Base-by-base conservation (phyloP, 2,113 vertebrate species). In the Tinamus guttatus region DNA sequence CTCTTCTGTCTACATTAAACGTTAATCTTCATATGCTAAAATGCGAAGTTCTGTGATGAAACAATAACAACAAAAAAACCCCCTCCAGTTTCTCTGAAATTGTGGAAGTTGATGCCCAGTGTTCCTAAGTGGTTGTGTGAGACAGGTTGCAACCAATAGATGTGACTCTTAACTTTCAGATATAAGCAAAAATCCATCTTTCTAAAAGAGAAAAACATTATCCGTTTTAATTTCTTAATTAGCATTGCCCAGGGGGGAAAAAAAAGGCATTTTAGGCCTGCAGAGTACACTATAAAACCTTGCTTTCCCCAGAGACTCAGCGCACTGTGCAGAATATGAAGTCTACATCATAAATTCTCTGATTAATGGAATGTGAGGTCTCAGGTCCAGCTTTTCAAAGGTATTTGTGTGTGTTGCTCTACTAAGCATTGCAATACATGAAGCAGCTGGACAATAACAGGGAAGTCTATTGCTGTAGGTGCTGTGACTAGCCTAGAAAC, bases 11-110 rank as follows among this genome's bases (percentile, higher is more conserved):
- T 59, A 62, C 2, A 1, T 45, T 52, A 87, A 41, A 7, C 36
- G 89, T 67, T 75, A 68, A 62, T 45, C 16, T 54, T 75, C 4
- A 40, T 60, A 64, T 74, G 18, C 3, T 54, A 22, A 52, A 21
- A 11, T 77, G 16, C 24, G 52, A 43, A 27, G 5, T 12, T 84
- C 20, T 94, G 7, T 62, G 47, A 9, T 59, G n/a, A 2, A 13
- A 49, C 49, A 49, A 49, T 20, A 49, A 49, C 47, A 49, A 49
- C 21, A 38, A 9, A 28, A 3, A 58, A 14, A 27, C 1, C n/a
- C n/a, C 2, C 2, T 67, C 5, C 9, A 11, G 20, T 20, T 13
- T 20, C 16, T 16, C 2, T 22, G 7, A 7, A 36, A 4, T 10
- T 49, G 2, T 69, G 28, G 15, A 80, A 86, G 30, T 40, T 77